Base-by-base conservation (phyloP, 1,140 invertebrate genomes). In the Pseudomyrmex sp. region DNA sequence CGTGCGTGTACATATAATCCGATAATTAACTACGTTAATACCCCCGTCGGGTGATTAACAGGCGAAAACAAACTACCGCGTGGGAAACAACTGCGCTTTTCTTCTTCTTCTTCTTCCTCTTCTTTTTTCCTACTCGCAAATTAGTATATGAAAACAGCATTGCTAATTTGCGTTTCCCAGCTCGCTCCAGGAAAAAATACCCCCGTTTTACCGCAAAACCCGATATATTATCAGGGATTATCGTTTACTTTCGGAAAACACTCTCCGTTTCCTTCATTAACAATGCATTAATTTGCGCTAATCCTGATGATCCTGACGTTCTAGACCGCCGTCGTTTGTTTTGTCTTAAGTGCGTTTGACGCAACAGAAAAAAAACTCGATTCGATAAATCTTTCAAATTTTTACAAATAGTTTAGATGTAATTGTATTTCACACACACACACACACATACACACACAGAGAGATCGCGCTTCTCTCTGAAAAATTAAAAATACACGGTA, bases 21-120 rank as follows among this genome's bases (percentile, higher is more conserved):
- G n/a, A 23, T 26, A 59, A 80, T 80, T 72, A 72, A 80, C 54
- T 58, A 59, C n/a, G 54, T 72, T 61, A 72, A 61, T 61, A 35
- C 35, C 35, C 35, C 20, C 20, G 7, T n/a, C 52, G 56, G 56
- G 35, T 35, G 65, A 79, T 79, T 79, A 70, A 79, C 76, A 35
- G 15, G 10, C n/a, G 23, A n/a, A 58, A 79, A 26, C 23, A 79
- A 15, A 8, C 1, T 35, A 59, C 46, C 54, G 20, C n/a, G 35
- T 35, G 35, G 48, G 26, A 13, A 76, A 76, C 35, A 76, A 76
- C 61, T 65, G n/a, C 48, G 8, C 68, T 0, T 5, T 35, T 35
- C 5, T 35, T 35, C 35, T 35, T 35, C 5, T 35, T 35, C 35
- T 35, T 35, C 35, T 1, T 5, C 5, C 0, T 35, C 26, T 26